Conservation (phyloP, 64 coral and sea anemone genomes). For the Exaiptasia diaphana region DNA sequence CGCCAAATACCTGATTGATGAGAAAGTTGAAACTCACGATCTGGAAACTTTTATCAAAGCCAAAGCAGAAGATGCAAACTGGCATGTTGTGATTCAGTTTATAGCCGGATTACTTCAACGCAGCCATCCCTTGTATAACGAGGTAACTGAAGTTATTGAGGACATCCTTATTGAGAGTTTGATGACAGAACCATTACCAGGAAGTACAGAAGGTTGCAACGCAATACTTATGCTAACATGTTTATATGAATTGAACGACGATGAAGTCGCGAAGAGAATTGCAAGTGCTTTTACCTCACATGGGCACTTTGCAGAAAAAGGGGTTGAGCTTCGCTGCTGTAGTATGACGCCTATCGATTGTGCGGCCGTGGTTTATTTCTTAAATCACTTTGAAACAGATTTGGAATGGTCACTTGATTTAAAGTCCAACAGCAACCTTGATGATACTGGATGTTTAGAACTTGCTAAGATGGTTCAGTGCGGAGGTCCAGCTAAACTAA, state of each 20-base stretch:
- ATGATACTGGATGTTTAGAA: background rate
- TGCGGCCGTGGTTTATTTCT: slow-evolving; percentile 7
- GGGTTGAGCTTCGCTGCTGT: background rate
- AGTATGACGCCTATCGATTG: slow-evolving; percentile 1
- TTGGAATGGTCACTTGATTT: background rate
- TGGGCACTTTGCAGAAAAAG: background rate
- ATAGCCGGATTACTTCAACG: slow-evolving; percentile 8
- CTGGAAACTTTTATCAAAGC: background rate
- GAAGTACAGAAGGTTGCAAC: no score
- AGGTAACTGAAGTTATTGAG: background rate
- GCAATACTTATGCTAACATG: background rate
- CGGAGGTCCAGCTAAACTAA: background rate
- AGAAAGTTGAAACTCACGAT: background rate
- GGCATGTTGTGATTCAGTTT: slow-evolving; percentile 21
- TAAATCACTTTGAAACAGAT: background rate
- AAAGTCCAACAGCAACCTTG: background rate
- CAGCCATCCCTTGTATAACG: no score
- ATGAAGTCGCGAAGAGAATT: background rate
- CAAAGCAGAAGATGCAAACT: background rate
- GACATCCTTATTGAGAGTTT: background rate
- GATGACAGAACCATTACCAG: background rate
- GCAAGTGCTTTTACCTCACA: slow-evolving; percentile 7
- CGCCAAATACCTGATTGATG: slow-evolving; percentile 7
- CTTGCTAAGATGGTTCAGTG: background rate
- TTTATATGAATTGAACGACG: slow-evolving; percentile 10